These are phyloP conservation scores for Agonopterix arenella DNA, from an alignment of 2,888 invertebrate genomes.

Conservation along the genomic window DNA sequence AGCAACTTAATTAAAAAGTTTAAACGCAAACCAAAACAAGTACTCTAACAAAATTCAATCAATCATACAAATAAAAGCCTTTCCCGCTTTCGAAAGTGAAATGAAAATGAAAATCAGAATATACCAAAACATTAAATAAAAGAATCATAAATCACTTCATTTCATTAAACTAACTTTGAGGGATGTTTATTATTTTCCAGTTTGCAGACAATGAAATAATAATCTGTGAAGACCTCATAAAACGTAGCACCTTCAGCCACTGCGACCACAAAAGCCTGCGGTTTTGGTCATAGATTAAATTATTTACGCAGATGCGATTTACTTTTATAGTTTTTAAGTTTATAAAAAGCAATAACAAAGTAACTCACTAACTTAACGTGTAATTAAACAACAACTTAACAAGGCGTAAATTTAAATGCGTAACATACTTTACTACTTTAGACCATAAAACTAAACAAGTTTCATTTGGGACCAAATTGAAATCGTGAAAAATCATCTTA, in stretches of 20 bases:
- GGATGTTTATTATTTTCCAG: neutral
- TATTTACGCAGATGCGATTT: neutral
- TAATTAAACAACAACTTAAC: too few species aligned
- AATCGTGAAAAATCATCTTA: too few species aligned
- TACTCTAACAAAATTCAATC: too few species aligned
- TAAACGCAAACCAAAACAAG: too few species aligned
- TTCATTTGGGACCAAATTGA: too few species aligned
- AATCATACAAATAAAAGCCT: neutral
- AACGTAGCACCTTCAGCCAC: constrained; percentile 2
- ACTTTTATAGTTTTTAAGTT: neutral
- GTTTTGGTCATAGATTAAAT: constrained; percentile 1
- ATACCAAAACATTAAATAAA: neutral
- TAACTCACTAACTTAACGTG: neutral
- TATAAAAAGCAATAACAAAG: too few species aligned
- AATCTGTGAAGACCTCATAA: constrained; percentile 3
- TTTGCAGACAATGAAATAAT: constrained; percentile 2
- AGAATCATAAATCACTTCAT: constrained; percentile 1
- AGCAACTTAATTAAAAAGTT: too few species aligned
- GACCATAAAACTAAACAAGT: too few species aligned
- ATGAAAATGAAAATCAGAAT: neutral
- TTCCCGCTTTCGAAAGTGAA: neutral
- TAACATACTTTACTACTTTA: neutral
- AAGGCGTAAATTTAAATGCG: neutral
- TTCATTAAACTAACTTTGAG: neutral
- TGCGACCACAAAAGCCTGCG: neutral